Evolutionary conservation across 2,888 invertebrate species (phyloP), one percentile per base, ranked within the genome.

Genomic region (Acholoe squamosa): DNA sequence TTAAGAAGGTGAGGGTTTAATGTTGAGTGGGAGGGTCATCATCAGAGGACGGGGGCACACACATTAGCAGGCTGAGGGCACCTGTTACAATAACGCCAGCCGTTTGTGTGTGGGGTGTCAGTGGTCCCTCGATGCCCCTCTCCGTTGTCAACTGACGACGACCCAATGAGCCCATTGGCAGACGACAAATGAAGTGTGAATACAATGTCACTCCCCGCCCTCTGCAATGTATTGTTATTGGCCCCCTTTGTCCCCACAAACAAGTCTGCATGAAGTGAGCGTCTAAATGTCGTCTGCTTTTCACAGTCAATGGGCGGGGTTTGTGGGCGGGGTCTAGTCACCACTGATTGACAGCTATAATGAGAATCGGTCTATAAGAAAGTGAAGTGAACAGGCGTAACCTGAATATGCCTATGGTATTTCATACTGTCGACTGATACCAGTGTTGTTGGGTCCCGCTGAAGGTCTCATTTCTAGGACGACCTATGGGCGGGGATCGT

Each of bases 131-230:
- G 71, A 16, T 19, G 71, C 71, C 71, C 28, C 61, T 19, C 3
- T 22, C 61, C 28, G 28, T 71, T 25, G 71, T 71, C 28, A 14
- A 28, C 71, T 28, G 71, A 71, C 14, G 28, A 71, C 71, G 31
- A 71, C 28, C 28, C 71, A 71, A 71, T 71, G 71, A 28, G 71
- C 71, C 28, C 71, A 71, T 71, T 28, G 28, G 28, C 25, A 25
- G 31, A 14, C 71, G 31, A 22, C 71, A 71, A 71, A 71, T 71
- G 71, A 71, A 71, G 71, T 71, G 71, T 71, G 71, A 71, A 71
- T 71, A 71, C 71, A 71, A 71, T 71, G 71, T 28, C 71, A 3
- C 28, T 71, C 71, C 12, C 71, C 71, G 71, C 71, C 71, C 71
- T 1, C 71, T 71, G 12, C 19, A 7, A 0, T 61, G 61, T n/a